Evolutionary conservation across 1,140 invertebrate species (phyloP).

Genomic region (Schlechtendalia chinensis): DNA sequence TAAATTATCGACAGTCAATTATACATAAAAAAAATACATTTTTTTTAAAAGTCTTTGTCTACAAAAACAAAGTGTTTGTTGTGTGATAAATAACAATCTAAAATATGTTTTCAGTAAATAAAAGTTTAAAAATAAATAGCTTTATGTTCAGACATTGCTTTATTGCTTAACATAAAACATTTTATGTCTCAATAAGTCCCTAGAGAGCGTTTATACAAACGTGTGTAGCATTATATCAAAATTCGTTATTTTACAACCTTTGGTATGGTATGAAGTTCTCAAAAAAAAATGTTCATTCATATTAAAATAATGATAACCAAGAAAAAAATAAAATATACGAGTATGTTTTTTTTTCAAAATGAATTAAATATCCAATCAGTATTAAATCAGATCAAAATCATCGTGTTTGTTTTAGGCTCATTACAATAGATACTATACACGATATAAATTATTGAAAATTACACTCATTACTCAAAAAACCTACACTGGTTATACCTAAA

Average conservation of each 20-base stretch:
- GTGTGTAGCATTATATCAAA: slow-evolving; percentile 11
- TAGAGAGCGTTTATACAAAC: slow-evolving; percentile 5
- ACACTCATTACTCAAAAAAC: background rate
- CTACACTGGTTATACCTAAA: background rate
- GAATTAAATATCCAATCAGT: too few species aligned
- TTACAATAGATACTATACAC: background rate
- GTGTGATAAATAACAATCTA: background rate
- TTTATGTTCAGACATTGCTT: background rate
- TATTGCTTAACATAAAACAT: slow-evolving; percentile 21
- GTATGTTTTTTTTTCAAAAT: background rate
- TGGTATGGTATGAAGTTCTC: background rate
- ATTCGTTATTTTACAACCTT: slow-evolving; percentile 9
- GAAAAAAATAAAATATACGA: background rate
- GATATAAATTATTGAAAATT: slow-evolving; percentile 17
- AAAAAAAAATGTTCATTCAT: background rate
- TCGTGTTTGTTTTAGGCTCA: background rate
- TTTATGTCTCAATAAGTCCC: slow-evolving; percentile 34
- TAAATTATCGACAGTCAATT: background rate
- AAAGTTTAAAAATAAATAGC: background rate
- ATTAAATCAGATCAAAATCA: background rate
- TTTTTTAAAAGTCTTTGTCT: background rate
- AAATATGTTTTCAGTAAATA: background rate
- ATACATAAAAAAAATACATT: background rate
- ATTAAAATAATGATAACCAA: background rate
- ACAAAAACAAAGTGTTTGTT: background rate